Conservation (phyloP, 2,113 vertebrate species). For the Cochlearius cochlearius region DNA sequence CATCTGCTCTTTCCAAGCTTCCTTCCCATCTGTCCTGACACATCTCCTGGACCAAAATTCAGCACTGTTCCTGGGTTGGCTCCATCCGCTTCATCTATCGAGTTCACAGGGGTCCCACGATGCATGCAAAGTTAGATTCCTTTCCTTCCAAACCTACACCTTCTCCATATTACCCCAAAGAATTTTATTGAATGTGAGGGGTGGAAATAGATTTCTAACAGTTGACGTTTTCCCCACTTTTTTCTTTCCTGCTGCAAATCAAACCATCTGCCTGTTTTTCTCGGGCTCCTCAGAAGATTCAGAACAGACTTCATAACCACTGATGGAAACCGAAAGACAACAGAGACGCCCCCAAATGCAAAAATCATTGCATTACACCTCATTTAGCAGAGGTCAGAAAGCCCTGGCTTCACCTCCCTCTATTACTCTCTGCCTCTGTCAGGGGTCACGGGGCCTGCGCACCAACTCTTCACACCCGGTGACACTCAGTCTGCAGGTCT, state of each 20-base stretch:
- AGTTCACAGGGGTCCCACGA: neutral
- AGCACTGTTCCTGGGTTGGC: neutral
- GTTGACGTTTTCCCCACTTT: neutral
- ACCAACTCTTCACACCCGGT: neutral
- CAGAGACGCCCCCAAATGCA: neutral
- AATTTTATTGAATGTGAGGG: neutral
- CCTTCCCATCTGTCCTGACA: neutral
- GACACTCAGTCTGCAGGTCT: neutral
- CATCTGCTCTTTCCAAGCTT: neutral
- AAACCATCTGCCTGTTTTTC: neutral
- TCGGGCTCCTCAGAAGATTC: neutral
- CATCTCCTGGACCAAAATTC: neutral
- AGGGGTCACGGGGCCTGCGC: fast-evolving
- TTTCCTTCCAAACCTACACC: neutral
- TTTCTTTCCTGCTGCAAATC: neutral
- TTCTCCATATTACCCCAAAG: neutral
- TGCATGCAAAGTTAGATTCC: neutral
- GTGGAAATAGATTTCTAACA: neutral
- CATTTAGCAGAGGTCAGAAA: neutral
- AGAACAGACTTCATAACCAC: neutral
- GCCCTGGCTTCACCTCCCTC: neutral
- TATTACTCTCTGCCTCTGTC: neutral
- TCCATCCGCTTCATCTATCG: neutral
- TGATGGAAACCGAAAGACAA: neutral
- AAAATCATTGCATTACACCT: neutral